Evolutionary conservation across 2,113 vertebrate genomes (phyloP), one percentile per base, ranked within the genome.

Genomic region (Lepus americanus): DNA sequence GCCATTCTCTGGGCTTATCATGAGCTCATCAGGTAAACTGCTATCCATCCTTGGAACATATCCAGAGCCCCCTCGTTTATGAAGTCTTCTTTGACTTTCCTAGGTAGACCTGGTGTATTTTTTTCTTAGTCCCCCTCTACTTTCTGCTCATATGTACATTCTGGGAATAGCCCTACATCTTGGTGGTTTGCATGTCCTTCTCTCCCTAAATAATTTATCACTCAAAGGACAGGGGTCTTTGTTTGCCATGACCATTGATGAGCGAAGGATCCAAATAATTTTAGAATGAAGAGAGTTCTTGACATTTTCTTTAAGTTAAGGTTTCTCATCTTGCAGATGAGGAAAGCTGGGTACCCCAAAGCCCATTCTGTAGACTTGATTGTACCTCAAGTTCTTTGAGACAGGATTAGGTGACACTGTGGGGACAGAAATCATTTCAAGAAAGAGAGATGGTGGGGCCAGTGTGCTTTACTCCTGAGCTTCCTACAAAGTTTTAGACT

Each of bases 321-420:
- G 90, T 51, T 92, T 90, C 27, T 78, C 25, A 69, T 79, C 95
- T 96, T 88, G 92, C 5, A 88, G 8, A 49, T 90, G 27, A 90
- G 70, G 79, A 79, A 92, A 92, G 49, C 53, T 39, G 11, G 74
- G 22, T 31, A 17, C 49, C 12, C n/a, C 36, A 79, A 1, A 83
- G 92, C 74, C 11, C 14, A 33, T 77, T 78, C 31, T 61, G 10
- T 66, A 39, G 17, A 67, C 33, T 55, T 86, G 4, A 7, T 31
- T 66, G 6, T 63, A 67, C 51, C 29, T 33, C 67, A 72, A 82
- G 44, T 86, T 39, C 36, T 80, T 64, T 74, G 33, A 69, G 11
- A 61, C 67, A 31, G 25, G 4, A 0, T 59, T 77, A 9, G 63
- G 12, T 53, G 69, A 8, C 9, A 70, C 13, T 5, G 69, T 44